Percentiles rank a stretch among this genome's conserved stretches.
Conservation (phyloP, 1,140 invertebrate species). For the Heliconius hewitsoni region DNA sequence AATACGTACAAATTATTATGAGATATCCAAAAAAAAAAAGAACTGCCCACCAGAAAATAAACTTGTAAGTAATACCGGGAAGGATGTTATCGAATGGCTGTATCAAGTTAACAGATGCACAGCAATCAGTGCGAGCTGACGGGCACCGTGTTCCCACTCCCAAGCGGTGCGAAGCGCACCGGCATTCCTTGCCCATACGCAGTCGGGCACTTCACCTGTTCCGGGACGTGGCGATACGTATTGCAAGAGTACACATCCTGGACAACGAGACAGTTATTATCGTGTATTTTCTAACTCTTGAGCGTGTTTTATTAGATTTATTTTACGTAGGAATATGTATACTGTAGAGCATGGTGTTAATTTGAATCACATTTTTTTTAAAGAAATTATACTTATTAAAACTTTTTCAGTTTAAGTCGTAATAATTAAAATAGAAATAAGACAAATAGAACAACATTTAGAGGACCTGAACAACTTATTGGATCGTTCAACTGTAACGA, state of each 20-base stretch:
- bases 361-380: not conserved
- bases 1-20: not conserved
- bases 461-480: not conserved
- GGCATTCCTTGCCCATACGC: conserved; percentile 74
- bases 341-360: not conserved
- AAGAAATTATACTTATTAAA: no score
- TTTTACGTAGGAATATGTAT: conserved; percentile 24
- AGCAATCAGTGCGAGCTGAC: conserved; percentile 45
- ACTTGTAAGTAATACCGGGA: conserved; percentile 46
- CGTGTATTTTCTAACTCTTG: conserved; percentile 60
- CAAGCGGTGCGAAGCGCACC: conserved; percentile 50
- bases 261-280: conserved; percentile 57
- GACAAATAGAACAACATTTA: no score
- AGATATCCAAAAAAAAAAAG: not conserved
- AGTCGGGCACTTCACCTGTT: conserved; percentile 62
- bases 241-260: conserved; percentile 63
- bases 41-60: conserved; percentile 18
- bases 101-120: conserved; percentile 59
- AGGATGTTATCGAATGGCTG: conserved; percentile 56
- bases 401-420: no score
- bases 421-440: no score
- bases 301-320: conserved; percentile 54
- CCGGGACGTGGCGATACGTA: conserved; percentile 63
- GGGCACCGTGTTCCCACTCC: conserved; percentile 68
- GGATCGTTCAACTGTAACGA: not conserved